Conservation (phyloP, 1,140 invertebrate genomes). For the Lucilia cuprina region DNA sequence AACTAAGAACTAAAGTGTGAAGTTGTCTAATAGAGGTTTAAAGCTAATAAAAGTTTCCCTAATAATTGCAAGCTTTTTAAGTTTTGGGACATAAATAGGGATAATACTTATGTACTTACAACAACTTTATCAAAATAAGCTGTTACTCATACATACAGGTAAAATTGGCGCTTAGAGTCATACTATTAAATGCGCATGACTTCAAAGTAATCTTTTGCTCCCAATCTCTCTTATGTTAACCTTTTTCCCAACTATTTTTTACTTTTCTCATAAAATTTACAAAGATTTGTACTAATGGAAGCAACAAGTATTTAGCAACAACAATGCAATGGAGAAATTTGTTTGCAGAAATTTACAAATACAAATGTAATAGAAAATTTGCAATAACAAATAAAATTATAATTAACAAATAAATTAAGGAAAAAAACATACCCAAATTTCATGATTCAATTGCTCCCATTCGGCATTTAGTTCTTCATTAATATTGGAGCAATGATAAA, state of each 20-base stretch:
- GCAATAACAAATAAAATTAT: neutral
- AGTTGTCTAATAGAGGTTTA: too few species aligned
- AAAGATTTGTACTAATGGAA: neutral
- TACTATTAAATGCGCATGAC: too few species aligned
- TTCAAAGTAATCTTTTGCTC: too few species aligned
- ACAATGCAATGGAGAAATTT: too few species aligned
- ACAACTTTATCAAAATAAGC: too few species aligned
- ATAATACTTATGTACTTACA: neutral
- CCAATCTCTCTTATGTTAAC: too few species aligned
- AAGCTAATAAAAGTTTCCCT: neutral
- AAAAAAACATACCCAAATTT: constrained; percentile 38
- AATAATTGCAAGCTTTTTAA: neutral
- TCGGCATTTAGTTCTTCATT: constrained; percentile 39
- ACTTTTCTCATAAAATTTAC: neutral
- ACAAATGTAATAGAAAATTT: neutral
- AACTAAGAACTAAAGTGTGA: neutral
- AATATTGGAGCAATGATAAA: constrained; percentile 27
- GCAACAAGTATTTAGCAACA: neutral
- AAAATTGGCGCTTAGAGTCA: too few species aligned
- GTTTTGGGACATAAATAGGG: too few species aligned
- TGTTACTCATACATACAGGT: too few species aligned
- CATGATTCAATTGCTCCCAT: constrained; percentile 37
- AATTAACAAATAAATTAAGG: neutral
- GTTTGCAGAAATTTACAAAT: neutral
- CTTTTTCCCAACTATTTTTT: too few species aligned